Evolutionary conservation across 2,113 vertebrate species (phyloP), one percentile per base, ranked within the genome.

Genomic region (Corvus cornix): DNA sequence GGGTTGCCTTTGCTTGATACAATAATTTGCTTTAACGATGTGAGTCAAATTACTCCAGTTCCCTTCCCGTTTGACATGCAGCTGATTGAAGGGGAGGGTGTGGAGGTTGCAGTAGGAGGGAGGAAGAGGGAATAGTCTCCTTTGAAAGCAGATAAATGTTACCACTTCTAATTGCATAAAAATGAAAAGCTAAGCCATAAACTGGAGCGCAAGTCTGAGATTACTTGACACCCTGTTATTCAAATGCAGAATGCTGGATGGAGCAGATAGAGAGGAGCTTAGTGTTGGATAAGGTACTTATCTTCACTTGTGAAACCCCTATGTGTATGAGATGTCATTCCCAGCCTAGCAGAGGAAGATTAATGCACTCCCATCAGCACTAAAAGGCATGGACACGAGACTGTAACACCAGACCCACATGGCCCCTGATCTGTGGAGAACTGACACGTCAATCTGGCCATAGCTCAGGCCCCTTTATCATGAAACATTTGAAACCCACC

Each of bases 101-200:
- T 70, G 68, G 76, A 92, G 3, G 20, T 20, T 95, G 67, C 55
- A 58, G 55, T 22, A 17, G 37, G 37, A 46, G 17, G 44, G 44
- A 69, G n/a, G 58, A 83, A 78, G 44, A 70, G 10, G 48, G 46
- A 72, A 84, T 11, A 44, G 66, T 66, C 74, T 92, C 44, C 73
- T 87, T 51, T 93, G 78, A 90, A 91, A 96, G 78, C 59, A 76
- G 93, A 85, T 89, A 94, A 76, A 87, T 51, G 39, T 49, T 95
- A 46, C 48, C 53, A 51, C 67, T 95, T 43, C 75, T 92, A 92
- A 94, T 79, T 68, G 62, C 88, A 85, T 91, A 23, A 63, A 90
- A 94, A 84, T 84, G 49, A 74, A 93, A 94, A 74, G 73, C 88
- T 95, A 83, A 95, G 91, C 72, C 68, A 84, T 87, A 95, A 90